Base-by-base conservation (phyloP, 64 coral and sea anemone species). In the Cladopsammia gracilis region DNA sequence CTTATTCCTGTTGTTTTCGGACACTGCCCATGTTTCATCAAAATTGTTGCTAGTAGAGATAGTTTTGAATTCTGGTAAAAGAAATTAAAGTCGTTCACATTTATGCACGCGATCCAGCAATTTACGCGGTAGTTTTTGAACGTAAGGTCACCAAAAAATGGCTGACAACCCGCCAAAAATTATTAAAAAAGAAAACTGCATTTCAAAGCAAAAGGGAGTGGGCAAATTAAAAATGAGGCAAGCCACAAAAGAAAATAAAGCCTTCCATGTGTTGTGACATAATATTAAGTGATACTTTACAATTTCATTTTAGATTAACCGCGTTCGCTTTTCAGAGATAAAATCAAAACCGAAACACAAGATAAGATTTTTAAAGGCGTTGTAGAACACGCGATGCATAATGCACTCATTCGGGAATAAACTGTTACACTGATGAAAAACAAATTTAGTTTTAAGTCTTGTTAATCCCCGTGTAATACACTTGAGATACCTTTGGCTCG, bases 271-370 rank as follows among this genome's bases (percentile, higher is more conserved):
- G 71, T 73, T 15, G 13, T 64, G 61, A 13, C 14, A 64, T 18
- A 64, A 64, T 19, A 64, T 57, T 57, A 79, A 58, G 76, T 15
- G n/a, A 58, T 58, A 58, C 53, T 58, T 58, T 4, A 6, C 20
- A 3, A 8, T 9, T 16, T n/a, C 15, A 1, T 25, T 25, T 11
- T 44, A 14, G 18, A 50, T 42, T 13, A 62, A 62, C 59, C 14
- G 58, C 60, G 14, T 6, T n/a, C 3, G 18, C 9, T 65, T 64
- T 49, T 19, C 8, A 20, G 10, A 83, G 79, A 83, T 83, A 83
- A 83, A 46, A 83, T 83, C 59, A 62, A 48, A 83, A 64, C 7
- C 6, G 18, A 47, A 45, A 83, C 60, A 64, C 19, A 75, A 45
- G 58, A 62, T 64, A 44, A 19, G 15, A 62, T 19, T 16, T 80